Evolutionary conservation across 2,113 vertebrate species (phyloP).

Genomic region (Fukomys damarensis): DNA sequence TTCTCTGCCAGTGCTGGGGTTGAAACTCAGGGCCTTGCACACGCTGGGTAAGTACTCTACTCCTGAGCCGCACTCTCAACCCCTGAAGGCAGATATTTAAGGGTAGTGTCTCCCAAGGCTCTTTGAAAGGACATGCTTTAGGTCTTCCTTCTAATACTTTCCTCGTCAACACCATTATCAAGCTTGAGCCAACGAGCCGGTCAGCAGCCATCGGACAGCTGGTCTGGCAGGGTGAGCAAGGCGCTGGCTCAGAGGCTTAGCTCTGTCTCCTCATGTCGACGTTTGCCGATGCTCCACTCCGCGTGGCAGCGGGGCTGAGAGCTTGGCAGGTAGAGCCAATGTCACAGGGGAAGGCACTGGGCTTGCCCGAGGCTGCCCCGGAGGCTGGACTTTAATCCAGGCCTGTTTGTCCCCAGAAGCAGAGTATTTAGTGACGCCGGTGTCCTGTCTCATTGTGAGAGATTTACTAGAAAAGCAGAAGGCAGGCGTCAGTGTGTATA

Average conservation of each 20-base stretch:
- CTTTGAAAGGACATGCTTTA: background rate
- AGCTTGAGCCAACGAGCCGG: background rate
- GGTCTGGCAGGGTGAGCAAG: no score
- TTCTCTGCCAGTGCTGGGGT: background rate
- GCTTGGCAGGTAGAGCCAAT: rapidly evolving
- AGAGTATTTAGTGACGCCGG: rapidly evolving
- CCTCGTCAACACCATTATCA: rapidly evolving
- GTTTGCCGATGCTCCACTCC: background rate
- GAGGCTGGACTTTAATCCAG: background rate
- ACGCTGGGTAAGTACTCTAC: background rate
- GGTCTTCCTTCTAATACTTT: background rate
- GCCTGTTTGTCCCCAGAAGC: no score
- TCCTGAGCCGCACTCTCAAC: background rate
- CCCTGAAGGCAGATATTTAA: background rate
- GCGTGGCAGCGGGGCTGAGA: rapidly evolving
- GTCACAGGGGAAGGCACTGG: rapidly evolving
- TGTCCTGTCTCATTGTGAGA: background rate
- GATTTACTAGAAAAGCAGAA: background rate
- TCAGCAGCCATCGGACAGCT: rapidly evolving
- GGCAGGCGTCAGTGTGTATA: background rate
- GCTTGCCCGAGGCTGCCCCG: background rate
- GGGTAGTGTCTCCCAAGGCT: background rate
- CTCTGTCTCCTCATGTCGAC: rapidly evolving
- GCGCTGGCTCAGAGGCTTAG: rapidly evolving
- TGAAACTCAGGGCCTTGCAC: background rate